phyloP scores from a whole-genome alignment of 2,888 invertebrate genomes.

The Ctena decussata region DNA sequence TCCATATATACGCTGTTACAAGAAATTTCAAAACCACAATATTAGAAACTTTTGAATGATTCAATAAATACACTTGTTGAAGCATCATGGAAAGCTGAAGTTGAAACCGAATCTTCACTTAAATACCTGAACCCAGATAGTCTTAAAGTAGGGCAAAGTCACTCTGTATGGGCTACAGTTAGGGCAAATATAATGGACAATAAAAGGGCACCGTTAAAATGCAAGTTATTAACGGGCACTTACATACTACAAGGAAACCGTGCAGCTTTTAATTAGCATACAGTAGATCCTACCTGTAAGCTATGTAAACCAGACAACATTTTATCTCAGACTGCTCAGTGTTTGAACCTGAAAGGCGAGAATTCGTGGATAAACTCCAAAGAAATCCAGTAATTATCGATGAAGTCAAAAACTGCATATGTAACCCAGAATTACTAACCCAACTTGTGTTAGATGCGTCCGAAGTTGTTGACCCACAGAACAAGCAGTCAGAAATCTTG shows the following conservation, averaged over 20 bases:
- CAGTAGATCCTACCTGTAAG: too few species aligned
- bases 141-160: not conserved
- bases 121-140: not conserved
- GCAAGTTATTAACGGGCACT: not conserved
- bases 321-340: too few species aligned
- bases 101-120: not conserved
- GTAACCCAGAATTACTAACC: too few species aligned
- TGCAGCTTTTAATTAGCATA: too few species aligned
- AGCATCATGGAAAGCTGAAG: not conserved
- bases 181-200: not conserved
- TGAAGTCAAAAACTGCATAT: too few species aligned
- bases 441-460: too few species aligned
- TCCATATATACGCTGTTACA: not conserved
- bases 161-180: not conserved
- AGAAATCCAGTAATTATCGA: too few species aligned
- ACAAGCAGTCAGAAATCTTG: too few species aligned
- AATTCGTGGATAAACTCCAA: too few species aligned
- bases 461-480: too few species aligned
- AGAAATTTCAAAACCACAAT: not conserved
- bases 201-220: not conserved
- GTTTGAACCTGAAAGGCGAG: too few species aligned
- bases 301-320: too few species aligned
- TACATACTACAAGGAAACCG: not conserved
- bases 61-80: not conserved
- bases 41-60: not conserved